These are phyloP conservation scores for Thunnus albacares DNA, from an alignment of 2,797 vertebrate species.

Conservation along the genomic window DNA sequence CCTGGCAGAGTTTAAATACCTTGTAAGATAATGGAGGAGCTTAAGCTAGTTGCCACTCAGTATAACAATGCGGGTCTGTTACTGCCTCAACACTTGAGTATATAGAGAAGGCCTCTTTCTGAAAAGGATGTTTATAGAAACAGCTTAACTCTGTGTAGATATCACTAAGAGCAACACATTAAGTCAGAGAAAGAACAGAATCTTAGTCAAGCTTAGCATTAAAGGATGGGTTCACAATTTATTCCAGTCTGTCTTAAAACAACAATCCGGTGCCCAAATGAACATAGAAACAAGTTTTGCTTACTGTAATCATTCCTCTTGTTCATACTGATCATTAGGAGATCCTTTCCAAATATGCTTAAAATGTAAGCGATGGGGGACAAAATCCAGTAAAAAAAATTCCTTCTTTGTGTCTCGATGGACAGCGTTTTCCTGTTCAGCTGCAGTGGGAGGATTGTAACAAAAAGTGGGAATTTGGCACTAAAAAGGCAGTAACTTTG, in stretches of 20 bases:
- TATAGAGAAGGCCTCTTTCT: constrained; percentile 36
- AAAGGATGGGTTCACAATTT: not conserved
- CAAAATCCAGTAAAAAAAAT: too few relatives aligned
- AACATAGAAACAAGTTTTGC: not conserved
- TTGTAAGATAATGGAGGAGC: constrained; percentile 58
- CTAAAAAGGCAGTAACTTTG: not conserved
- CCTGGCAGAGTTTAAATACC: constrained; percentile 55
- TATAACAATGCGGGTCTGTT: constrained; percentile 49
- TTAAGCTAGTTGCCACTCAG: constrained; percentile 39
- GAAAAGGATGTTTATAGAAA: constrained; percentile 36
- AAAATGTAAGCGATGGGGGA: too few relatives aligned
- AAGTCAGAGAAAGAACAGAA: constrained; percentile 16
- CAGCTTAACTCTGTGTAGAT: constrained; percentile 34
- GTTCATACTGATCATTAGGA: too few relatives aligned
- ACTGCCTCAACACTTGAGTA: constrained; percentile 35
- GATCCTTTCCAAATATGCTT: too few relatives aligned
- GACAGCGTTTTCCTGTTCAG: not conserved
- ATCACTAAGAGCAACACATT: constrained; percentile 25
- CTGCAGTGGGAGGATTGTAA: not conserved
- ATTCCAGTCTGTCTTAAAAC: not conserved
- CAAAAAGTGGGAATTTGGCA: not conserved
- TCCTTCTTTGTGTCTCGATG: too few relatives aligned
- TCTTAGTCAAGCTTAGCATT: constrained; percentile 17
- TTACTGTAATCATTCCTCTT: not conserved
- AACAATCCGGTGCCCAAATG: not conserved